A percentile compares a stretch with the other conserved stretches of the same genome.
Conservation (phyloP, 2,797 vertebrate genomes). For the Pseudopleuronectes americanus region DNA sequence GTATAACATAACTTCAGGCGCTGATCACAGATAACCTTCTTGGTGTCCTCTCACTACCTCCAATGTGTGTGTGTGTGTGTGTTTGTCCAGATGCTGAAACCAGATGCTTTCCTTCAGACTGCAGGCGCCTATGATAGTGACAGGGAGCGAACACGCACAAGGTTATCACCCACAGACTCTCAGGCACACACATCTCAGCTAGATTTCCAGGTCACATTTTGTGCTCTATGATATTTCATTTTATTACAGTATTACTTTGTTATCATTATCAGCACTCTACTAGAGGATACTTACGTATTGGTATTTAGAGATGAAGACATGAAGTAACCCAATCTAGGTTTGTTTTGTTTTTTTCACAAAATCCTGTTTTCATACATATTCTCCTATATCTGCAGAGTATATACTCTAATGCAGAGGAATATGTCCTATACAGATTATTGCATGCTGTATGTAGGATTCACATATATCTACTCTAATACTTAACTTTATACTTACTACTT, state of each 20-base stretch:
- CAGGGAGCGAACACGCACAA: constrained; percentile 66
- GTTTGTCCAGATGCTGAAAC: constrained; percentile 75
- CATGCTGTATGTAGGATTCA: too few species aligned
- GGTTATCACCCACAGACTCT: constrained; percentile 56
- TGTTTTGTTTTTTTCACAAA: constrained; percentile 14
- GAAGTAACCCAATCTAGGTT: constrained; percentile 34
- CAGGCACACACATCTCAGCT: constrained; percentile 40
- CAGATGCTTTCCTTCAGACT: constrained; percentile 78
- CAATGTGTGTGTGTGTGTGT: constrained; percentile 28
- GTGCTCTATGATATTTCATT: neutral
- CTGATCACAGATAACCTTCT: constrained; percentile 77
- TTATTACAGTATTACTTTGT: neutral
- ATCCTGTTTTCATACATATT: neutral
- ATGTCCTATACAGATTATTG: too few species aligned
- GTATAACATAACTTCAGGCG: constrained; percentile 49
- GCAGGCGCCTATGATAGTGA: constrained; percentile 77
- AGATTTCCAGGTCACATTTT: constrained; percentile 22
- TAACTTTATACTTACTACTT: too few species aligned
- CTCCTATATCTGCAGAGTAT: too few species aligned
- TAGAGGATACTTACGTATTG: constrained; percentile 18
- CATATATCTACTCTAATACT: too few species aligned
- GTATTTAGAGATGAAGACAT: constrained; percentile 31
- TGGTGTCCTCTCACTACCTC: constrained; percentile 54
- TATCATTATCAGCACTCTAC: constrained; percentile 23
- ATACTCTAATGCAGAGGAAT: too few species aligned